Percentiles rank a stretch among this genome's conserved stretches.
phyloP scores from a whole-genome alignment of 2,797 vertebrate genomes.

The Harpagifer antarcticus region DNA sequence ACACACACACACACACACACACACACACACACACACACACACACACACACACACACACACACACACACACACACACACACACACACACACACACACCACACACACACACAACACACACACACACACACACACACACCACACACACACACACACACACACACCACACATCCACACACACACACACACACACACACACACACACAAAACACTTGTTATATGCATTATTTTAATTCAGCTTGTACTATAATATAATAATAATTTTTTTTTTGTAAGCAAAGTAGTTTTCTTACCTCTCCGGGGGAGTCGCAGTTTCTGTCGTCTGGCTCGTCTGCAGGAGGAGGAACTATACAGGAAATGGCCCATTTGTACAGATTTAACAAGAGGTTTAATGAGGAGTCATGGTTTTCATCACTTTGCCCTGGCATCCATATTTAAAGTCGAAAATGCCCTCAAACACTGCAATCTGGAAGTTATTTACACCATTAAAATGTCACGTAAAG shows the following conservation, averaged over 20 bases:
- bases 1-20: conserved; percentile 58
- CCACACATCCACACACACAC: conserved; percentile 48
- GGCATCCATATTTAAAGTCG: conserved; percentile 37
- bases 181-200: conserved; percentile 71
- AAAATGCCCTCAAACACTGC: conserved; percentile 32
- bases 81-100: conserved; percentile 61
- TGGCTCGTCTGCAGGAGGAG: conserved; percentile 76
- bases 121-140: conserved; percentile 49
- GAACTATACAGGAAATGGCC: conserved; percentile 67
- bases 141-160: conserved; percentile 26
- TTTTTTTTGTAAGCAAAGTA: conserved; percentile 3
- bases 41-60: conserved; percentile 48
- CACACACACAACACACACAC: conserved; percentile 51
- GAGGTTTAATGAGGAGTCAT: conserved; percentile 59
- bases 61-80: conserved; percentile 68
- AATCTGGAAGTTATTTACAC: conserved; percentile 46
- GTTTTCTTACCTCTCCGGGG: conserved; percentile 80
- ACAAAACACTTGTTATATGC: conserved; percentile 22
- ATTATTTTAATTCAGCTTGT: conserved; percentile 4
- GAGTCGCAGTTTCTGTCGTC: conserved; percentile 84
- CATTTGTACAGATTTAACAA: conserved; percentile 70
- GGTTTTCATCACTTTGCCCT: conserved; percentile 58
- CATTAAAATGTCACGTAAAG: conserved; percentile 5
- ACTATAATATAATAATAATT: conserved; percentile 21
- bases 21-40: conserved; percentile 68